These are phyloP conservation scores for Drosophila serrata DNA, from an alignment of 1,140 invertebrate species.

Conservation along the genomic window DNA sequence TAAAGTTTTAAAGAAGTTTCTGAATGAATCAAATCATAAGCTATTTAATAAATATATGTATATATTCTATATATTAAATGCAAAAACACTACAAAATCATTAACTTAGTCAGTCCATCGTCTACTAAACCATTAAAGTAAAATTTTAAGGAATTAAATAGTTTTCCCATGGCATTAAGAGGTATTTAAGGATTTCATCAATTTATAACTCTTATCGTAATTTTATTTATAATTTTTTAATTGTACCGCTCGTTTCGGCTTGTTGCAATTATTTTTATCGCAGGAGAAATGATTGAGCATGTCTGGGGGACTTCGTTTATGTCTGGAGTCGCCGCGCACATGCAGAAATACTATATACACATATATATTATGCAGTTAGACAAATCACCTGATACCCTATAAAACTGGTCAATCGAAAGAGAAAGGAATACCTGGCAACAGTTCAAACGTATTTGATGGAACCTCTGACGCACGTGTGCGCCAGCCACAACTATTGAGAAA, in stretches of 20 bases:
- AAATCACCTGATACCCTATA: conserved; percentile 55
- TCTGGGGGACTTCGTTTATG: conserved; percentile 58
- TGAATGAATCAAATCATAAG: neutral
- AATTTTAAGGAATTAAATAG: neutral
- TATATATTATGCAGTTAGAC: conserved; percentile 40
- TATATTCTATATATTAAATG: too few species aligned
- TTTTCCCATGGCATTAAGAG: neutral
- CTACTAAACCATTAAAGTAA: too few species aligned
- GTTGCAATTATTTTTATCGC: conserved; percentile 62
- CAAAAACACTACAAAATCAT: too few species aligned
- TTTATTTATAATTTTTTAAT: conserved; percentile 34
- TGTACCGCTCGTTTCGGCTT: conserved; percentile 34
- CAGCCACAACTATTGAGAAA: conserved; percentile 47
- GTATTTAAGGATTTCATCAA: conserved; percentile 14
- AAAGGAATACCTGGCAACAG: conserved; percentile 52
- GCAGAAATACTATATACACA: neutral
- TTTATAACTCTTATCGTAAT: neutral
- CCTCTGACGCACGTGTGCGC: conserved; percentile 38
- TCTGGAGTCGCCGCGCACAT: conserved; percentile 31
- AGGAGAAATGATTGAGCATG: conserved; percentile 72
- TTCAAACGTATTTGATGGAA: conserved; percentile 32
- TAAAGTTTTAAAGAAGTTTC: neutral
- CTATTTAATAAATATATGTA: neutral
- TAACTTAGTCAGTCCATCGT: too few species aligned
- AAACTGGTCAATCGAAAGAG: conserved; percentile 33